Evolutionary conservation across 2,797 vertebrate genomes (phyloP).

Genomic region (Anas flavirostris): DNA sequence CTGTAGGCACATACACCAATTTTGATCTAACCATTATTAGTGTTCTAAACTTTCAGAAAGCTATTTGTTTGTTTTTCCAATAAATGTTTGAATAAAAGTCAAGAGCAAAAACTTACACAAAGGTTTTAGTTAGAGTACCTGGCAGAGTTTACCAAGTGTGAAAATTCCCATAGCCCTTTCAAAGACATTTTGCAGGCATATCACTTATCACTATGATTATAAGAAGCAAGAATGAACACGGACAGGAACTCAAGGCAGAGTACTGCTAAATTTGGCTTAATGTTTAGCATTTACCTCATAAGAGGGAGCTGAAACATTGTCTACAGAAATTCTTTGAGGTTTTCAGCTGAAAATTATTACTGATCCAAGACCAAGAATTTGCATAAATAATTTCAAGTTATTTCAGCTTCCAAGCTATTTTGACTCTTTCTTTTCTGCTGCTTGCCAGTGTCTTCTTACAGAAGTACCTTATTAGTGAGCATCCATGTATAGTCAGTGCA

Average conservation of each 20-base stretch:
- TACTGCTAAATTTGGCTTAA: not conserved
- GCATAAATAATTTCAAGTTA: not conserved
- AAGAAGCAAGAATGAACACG: not conserved
- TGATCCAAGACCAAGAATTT: not conserved
- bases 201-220: not conserved
- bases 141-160: not conserved
- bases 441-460: not conserved
- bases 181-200: not conserved
- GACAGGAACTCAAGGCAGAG: not conserved
- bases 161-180: not conserved
- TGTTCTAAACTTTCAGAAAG: not conserved
- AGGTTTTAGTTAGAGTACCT: not conserved
- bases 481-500: not conserved
- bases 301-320: not conserved
- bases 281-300: not conserved
- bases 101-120: not conserved
- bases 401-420: not conserved
- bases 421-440: not conserved
- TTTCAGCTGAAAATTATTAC: not conserved
- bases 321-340: constrained; percentile 4
- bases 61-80: not conserved
- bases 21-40: not conserved
- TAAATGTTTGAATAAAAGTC: not conserved
- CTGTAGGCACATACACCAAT: not conserved
- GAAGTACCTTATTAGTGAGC: not conserved